phyloP scores from a whole-genome alignment of 2,888 invertebrate genomes.

The Octodonta nipae region DNA sequence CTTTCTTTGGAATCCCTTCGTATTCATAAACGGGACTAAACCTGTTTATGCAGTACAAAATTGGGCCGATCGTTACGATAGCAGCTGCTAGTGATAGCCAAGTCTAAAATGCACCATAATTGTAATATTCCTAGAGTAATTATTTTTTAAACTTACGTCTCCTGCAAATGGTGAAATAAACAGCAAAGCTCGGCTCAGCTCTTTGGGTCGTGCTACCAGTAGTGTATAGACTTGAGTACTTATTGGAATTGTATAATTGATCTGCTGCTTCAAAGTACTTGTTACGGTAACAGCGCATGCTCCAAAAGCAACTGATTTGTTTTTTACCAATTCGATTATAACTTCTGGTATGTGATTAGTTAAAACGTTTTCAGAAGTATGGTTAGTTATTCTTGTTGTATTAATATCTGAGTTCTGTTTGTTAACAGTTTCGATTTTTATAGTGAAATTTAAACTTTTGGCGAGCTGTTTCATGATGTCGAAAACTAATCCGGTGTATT shows the following conservation, averaged over 20 bases:
- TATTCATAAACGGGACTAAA: slow-evolving; percentile 59
- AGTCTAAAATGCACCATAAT: slow-evolving; percentile 43
- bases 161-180: slow-evolving; percentile 72
- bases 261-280: slow-evolving; percentile 36
- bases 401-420: slow-evolving; percentile 7
- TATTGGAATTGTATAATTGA: slow-evolving; percentile 68
- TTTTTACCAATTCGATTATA: slow-evolving; percentile 38
- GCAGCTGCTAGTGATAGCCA: slow-evolving; percentile 69
- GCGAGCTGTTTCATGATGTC: slow-evolving; percentile 67
- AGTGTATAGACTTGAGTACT: slow-evolving; percentile 69
- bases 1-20: slow-evolving; percentile 40
- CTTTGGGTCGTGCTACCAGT: slow-evolving; percentile 62
- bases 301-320: slow-evolving; percentile 42
- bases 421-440: slow-evolving; percentile 30
- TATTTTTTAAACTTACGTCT: slow-evolving; percentile 39
- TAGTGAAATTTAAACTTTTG: slow-evolving; percentile 69
- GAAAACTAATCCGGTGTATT: slow-evolving; percentile 60
- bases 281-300: slow-evolving; percentile 48
- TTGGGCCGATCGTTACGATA: slow-evolving; percentile 63
- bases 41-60: slow-evolving; percentile 59
- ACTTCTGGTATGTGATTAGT: slow-evolving; percentile 15
- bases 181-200: slow-evolving; percentile 66
- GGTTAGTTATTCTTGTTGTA: slow-evolving; percentile 2
- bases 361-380: slow-evolving; percentile 3
- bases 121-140: not conserved